Conservation (phyloP, 2,888 invertebrate species). For the Metacarcinus magister region DNA sequence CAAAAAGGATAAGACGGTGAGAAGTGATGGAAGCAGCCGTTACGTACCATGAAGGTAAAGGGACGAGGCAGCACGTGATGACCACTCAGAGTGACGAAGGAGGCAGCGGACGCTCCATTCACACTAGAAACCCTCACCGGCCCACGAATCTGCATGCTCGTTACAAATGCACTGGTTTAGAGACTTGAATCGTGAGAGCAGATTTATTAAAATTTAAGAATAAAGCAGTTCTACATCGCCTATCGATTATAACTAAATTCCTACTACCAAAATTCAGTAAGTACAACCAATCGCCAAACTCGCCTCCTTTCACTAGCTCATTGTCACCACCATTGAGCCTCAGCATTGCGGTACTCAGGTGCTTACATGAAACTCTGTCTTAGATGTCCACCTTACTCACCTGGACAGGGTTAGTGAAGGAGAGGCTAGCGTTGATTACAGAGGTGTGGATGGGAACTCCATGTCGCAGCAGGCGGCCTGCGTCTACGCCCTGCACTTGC, state of each 20-base stretch:
- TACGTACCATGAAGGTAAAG: constrained; percentile 57
- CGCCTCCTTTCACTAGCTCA: neutral
- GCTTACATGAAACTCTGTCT: neutral
- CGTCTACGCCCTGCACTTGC: neutral
- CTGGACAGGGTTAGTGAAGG: neutral
- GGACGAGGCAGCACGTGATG: constrained; percentile 19
- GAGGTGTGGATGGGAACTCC: neutral
- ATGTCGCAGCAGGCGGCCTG: neutral
- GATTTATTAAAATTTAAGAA: neutral
- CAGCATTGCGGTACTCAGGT: neutral
- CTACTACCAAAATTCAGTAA: neutral
- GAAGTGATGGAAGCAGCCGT: neutral
- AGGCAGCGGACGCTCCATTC: constrained; percentile 59
- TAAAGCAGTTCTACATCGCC: neutral
- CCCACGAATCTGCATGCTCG: constrained; percentile 50
- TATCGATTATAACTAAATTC: neutral
- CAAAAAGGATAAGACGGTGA: neutral
- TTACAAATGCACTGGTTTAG: neutral
- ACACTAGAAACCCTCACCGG: constrained; percentile 33
- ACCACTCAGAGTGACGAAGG: constrained; percentile 62
- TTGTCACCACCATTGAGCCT: neutral
- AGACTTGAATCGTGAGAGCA: neutral
- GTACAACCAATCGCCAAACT: neutral
- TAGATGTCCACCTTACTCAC: neutral
- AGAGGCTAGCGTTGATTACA: neutral